Evolutionary conservation across 2,888 invertebrate genomes (phyloP), one percentile per base, ranked within the genome.

Genomic region (Eulithis testata): DNA sequence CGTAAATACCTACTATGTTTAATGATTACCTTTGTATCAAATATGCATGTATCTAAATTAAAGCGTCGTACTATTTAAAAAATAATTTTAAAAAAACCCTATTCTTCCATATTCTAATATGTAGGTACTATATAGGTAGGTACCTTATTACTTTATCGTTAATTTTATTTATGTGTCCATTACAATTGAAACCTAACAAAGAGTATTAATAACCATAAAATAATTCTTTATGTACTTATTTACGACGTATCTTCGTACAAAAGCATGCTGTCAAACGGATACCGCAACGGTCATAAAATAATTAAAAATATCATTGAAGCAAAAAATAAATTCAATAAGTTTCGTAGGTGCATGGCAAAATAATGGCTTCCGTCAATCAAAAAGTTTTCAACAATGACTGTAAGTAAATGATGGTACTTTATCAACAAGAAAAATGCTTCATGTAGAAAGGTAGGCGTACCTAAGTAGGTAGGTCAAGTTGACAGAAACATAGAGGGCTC

Each of bases 211-310:
- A 40, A 40, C 40, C 71, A 73, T 77, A 77, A 40, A 40, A 40
- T 40, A 40, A 8, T 40, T 40, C 40, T 40, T n/a, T n/a, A n/a
- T n/a, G 75, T 76, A 70, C 71, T 71, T 72, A 63, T 73, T 74
- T 63, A 63, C 68, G 64, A 63, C 65, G 61, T 64, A 63, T 74
- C 76, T 78, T 73, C 65, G 63, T 70, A 77, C 73, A 83, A 83
- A 80, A 78, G 75, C 72, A 72, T 64, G 74, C 82, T 82, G 85
- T 86, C 85, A 59, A 27, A n/a, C 12, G 4, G 37, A 37, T 37
- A 50, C 40, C 50, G 40, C 11, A 21, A 68, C 51, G 59, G 66
- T 77, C 75, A 82, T 40, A 21, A 36, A 8, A 11, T 51, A 7
- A 40, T 9, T 40, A 40, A 40, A 40, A 40, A 40, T 6, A 40